Evolutionary conservation across 2,113 vertebrate genomes (phyloP).

Genomic region (Eonycteris spelaea): DNA sequence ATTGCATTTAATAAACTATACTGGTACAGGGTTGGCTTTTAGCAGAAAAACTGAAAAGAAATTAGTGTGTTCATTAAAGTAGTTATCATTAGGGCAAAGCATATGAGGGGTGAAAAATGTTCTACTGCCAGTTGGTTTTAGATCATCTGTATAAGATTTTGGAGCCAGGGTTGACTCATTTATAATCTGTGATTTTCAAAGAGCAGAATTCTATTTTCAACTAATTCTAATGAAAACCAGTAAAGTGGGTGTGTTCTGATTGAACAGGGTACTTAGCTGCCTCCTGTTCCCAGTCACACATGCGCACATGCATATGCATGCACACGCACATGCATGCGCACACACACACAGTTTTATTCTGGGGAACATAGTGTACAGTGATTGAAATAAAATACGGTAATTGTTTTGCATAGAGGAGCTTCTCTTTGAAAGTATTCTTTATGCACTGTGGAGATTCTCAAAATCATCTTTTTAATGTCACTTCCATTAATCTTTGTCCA

Average conservation of each 20-base stretch:
- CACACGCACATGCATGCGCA: background rate
- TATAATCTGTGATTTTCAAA: constrained; percentile 12
- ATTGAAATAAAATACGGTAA: background rate
- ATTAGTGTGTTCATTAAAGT: background rate
- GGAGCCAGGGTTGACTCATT: background rate
- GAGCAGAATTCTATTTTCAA: background rate
- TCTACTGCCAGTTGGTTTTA: background rate
- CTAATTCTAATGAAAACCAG: background rate
- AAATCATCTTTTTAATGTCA: constrained; percentile 1
- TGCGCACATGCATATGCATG: background rate
- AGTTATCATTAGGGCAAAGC: background rate
- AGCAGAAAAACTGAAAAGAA: constrained; percentile 10
- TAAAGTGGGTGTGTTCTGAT: background rate
- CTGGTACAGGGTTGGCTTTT: background rate
- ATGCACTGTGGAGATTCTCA: background rate
- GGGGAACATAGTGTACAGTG: background rate
- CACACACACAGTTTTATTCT: background rate
- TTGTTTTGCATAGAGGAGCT: background rate
- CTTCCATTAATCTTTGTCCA: background rate
- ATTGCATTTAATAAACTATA: background rate
- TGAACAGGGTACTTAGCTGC: background rate
- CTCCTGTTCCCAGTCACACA: no score
- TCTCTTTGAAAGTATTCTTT: background rate
- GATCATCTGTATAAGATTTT: constrained; percentile 7
- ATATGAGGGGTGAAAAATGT: background rate